These are phyloP conservation scores for Zhuqinia jingwanae DNA, from an alignment of 2,888 invertebrate species.

Conservation along the genomic window DNA sequence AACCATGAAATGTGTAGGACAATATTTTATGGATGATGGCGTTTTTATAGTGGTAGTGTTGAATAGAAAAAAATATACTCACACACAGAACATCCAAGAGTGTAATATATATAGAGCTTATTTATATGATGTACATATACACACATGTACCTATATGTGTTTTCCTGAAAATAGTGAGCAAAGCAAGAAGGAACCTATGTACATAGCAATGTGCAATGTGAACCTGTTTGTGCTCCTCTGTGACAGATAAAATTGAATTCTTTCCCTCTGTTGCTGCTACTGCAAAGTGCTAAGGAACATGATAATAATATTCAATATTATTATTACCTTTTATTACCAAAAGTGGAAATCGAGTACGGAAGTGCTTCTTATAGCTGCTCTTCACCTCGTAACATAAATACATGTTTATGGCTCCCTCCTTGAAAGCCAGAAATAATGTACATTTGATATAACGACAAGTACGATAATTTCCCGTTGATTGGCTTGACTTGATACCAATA, in stretches of 20 bases:
- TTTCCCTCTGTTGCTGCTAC: background rate
- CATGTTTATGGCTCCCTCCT: no score
- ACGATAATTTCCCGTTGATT: conserved; percentile 15
- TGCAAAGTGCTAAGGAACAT: background rate
- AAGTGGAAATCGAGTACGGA: background rate
- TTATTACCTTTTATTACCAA: background rate
- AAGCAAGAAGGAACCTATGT: no score
- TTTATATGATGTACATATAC: background rate
- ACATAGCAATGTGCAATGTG: no score
- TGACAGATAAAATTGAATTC: conserved; percentile 23
- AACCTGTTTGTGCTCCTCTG: background rate
- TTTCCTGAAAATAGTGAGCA: background rate
- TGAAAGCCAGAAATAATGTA: conserved; percentile 6
- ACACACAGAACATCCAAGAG: no score
- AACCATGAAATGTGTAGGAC: conserved; percentile 17
- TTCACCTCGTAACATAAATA: no score
- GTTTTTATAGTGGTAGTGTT: background rate
- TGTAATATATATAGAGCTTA: background rate
- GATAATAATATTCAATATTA: background rate
- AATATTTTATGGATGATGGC: conserved; percentile 11
- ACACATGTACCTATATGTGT: no score
- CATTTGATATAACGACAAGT: background rate
- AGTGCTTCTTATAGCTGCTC: background rate
- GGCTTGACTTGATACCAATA: background rate
- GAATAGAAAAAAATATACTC: background rate